A percentile compares a stretch with the other conserved stretches of the same genome.
Evolutionary conservation across 2,113 vertebrate species (phyloP).

Genomic region (Rallus limicola): DNA sequence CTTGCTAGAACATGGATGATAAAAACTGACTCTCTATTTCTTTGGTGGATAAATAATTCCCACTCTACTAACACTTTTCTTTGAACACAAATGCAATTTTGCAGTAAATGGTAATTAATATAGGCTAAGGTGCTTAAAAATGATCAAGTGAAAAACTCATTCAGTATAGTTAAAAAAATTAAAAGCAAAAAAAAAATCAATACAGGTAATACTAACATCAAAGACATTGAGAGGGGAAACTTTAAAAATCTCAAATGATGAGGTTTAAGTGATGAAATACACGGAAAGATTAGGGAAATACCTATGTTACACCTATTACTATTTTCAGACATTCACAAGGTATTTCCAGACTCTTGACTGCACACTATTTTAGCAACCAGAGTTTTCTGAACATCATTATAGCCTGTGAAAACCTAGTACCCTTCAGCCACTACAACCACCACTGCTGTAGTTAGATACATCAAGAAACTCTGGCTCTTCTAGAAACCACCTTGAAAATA

Average conservation of each 20-base stretch:
- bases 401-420: background rate
- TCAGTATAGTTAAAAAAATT: background rate
- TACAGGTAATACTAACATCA: background rate
- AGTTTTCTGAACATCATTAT: background rate
- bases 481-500: background rate
- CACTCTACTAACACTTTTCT: background rate
- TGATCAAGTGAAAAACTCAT: background rate
- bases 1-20: background rate
- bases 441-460: background rate
- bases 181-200: background rate
- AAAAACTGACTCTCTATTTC: background rate
- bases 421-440: background rate
- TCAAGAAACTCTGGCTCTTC: background rate
- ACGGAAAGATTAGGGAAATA: background rate
- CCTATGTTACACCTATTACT: background rate
- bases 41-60: background rate
- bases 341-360: background rate
- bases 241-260: background rate
- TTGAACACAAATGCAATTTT: background rate
- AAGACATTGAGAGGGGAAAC: background rate
- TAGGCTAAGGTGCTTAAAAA: background rate
- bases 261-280: background rate
- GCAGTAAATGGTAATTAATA: background rate
- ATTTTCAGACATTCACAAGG: background rate
- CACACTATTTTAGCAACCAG: background rate